Percentiles rank a stretch among this genome's conserved stretches.
phyloP scores from a whole-genome alignment of 2,888 invertebrate genomes.

The Andrena haemorrhoa region DNA sequence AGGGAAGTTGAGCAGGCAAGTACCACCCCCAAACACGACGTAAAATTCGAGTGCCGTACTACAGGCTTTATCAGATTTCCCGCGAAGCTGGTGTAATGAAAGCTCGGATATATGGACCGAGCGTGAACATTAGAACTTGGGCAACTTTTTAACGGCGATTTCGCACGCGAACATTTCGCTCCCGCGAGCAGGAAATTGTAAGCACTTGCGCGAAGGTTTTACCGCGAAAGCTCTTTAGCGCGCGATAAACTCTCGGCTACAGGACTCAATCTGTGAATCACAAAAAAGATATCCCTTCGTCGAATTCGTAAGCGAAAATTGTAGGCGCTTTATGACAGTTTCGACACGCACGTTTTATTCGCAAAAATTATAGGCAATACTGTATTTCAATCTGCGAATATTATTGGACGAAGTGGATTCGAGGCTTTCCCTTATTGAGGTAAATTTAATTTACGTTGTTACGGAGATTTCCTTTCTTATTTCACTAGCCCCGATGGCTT shows the following conservation, averaged over 20 bases:
- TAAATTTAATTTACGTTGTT: no score
- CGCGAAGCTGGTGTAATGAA: conserved; percentile 1
- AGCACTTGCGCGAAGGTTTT: conserved; percentile 19
- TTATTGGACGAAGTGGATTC: no score
- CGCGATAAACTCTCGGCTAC: conserved; percentile 24
- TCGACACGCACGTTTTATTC: background rate
- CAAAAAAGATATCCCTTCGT: background rate
- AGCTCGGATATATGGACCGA: conserved; percentile 27
- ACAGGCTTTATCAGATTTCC: conserved; percentile 31
- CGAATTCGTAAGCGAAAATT: background rate
- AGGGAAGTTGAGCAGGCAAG: background rate
- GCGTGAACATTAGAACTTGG: conserved; percentile 36
- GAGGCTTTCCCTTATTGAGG: no score
- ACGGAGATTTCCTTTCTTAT: no score
- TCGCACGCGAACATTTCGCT: conserved; percentile 22
- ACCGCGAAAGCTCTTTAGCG: conserved; percentile 23
- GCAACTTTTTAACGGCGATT: conserved; percentile 30
- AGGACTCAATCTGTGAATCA: background rate
- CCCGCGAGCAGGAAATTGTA: background rate
- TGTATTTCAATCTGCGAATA: no score
- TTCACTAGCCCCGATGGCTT: no score
- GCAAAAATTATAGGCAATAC: background rate
- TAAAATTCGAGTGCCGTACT: conserved; percentile 18
- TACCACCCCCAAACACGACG: background rate
- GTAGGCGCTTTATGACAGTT: no score